These are phyloP conservation scores for Pteronotus mesoamericanus DNA, from an alignment of 2,797 vertebrate species.

Conservation along the genomic window DNA sequence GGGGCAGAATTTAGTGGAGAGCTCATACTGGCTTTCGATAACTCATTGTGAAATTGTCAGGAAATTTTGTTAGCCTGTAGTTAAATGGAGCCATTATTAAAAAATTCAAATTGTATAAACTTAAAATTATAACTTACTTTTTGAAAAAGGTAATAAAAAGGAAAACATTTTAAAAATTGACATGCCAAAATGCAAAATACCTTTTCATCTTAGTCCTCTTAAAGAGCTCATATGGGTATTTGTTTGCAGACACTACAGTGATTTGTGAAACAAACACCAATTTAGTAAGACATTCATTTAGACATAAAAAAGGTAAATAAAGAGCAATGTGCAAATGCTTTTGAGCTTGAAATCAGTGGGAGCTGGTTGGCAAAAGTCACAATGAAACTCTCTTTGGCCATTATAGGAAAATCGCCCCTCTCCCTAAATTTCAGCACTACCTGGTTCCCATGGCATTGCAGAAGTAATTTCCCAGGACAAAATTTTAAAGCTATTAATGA, in stretches of 20 bases:
- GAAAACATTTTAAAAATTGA: neutral
- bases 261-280: neutral
- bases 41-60: neutral
- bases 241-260: neutral
- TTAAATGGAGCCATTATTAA: neutral
- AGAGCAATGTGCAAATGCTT: neutral
- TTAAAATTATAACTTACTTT: neutral
- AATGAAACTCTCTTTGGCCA: neutral
- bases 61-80: neutral
- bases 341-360: neutral
- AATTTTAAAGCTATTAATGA: neutral
- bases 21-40: neutral
- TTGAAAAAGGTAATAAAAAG: neutral
- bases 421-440: neutral
- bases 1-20: neutral
- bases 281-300: neutral
- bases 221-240: neutral
- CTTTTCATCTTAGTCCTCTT: neutral
- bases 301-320: neutral
- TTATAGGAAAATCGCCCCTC: neutral
- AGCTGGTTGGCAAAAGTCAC: neutral
- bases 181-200: neutral
- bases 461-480: neutral
- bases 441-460: neutral
- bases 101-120: neutral